Conservation (phyloP, 1,140 invertebrate genomes). For the Drosophila willistoni region DNA sequence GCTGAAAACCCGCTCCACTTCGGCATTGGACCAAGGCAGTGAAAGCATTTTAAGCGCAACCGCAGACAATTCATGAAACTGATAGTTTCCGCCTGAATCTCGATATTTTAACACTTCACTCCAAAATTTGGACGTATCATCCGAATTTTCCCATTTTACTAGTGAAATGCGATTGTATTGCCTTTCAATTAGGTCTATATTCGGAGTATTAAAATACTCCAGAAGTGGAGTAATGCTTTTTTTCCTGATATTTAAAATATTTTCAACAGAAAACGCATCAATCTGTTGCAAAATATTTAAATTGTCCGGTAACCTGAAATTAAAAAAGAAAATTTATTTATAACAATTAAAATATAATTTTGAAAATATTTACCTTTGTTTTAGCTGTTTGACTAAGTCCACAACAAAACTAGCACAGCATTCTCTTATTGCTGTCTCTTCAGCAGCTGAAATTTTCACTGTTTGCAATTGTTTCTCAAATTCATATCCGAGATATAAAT, state of each 20-base stretch:
- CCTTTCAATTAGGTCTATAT: conserved; percentile 4
- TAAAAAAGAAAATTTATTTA: conserved; percentile 6
- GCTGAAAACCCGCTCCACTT: no score
- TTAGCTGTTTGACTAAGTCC: conserved; percentile 9
- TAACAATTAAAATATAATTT: conserved; percentile 2
- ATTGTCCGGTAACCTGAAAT: conserved; percentile 12
- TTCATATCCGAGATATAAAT: conserved; percentile 3
- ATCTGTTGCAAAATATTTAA: conserved; percentile 9
- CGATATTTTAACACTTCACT: conserved; percentile 4
- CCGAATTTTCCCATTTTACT: conserved; percentile 5
- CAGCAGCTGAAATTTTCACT: not conserved
- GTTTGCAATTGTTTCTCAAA: conserved; percentile 8
- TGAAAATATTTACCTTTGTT: conserved; percentile 13
- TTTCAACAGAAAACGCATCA: conserved; percentile 10
- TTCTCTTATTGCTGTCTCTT: conserved; percentile 10
- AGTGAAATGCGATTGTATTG: conserved; percentile 5
- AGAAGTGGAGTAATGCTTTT: conserved; percentile 4
- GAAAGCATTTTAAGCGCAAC: conserved; percentile 5
- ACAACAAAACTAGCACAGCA: conserved; percentile 19
- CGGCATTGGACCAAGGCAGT: conserved; percentile 2
- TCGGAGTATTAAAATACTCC: conserved; percentile 1
- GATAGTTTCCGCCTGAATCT: conserved; percentile 5
- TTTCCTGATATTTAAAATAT: conserved; percentile 3
- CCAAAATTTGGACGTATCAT: conserved; percentile 5
- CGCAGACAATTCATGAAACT: conserved; percentile 5